These are phyloP conservation scores for Hesperophylax magnus DNA, from an alignment of 1,140 invertebrate species.

Conservation along the genomic window DNA sequence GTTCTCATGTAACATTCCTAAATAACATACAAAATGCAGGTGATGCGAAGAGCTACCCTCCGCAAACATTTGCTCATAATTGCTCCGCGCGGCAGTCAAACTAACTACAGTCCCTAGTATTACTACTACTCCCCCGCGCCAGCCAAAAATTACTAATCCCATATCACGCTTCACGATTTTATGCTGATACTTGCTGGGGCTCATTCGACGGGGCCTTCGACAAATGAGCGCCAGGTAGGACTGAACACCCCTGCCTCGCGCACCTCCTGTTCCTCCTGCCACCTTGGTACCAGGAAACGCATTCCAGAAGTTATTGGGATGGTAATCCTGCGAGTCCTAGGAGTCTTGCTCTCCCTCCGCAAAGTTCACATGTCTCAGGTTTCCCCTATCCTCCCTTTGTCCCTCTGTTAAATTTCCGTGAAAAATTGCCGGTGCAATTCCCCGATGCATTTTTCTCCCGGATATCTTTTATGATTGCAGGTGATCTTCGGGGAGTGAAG, in stretches of 20 bases:
- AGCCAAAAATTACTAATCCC: conserved; percentile 52
- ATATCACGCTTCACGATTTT: conserved; percentile 53
- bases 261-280: neutral
- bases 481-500: conserved; percentile 42
- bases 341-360: neutral
- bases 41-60: conserved; percentile 42
- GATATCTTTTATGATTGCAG: conserved; percentile 52
- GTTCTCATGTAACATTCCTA: conserved; percentile 15
- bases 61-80: conserved; percentile 50
- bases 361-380: conserved; percentile 16
- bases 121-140: conserved; percentile 45
- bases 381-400: conserved; percentile 4
- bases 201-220: conserved; percentile 20
- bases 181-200: conserved; percentile 41
- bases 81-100: conserved; percentile 31
- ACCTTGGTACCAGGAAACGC: conserved; percentile 22
- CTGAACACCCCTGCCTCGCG: neutral
- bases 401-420: conserved; percentile 51
- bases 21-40: conserved; percentile 16
- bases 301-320: conserved; percentile 41
- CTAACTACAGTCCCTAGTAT: conserved; percentile 34
- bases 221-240: conserved; percentile 43
- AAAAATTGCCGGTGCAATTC: conserved; percentile 52
- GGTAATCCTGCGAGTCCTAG: conserved; percentile 25
- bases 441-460: conserved; percentile 52